A percentile compares a stretch with the other conserved stretches of the same genome.
Conservation (phyloP, 2,888 invertebrate genomes). For the Drosophila sordidula region DNA sequence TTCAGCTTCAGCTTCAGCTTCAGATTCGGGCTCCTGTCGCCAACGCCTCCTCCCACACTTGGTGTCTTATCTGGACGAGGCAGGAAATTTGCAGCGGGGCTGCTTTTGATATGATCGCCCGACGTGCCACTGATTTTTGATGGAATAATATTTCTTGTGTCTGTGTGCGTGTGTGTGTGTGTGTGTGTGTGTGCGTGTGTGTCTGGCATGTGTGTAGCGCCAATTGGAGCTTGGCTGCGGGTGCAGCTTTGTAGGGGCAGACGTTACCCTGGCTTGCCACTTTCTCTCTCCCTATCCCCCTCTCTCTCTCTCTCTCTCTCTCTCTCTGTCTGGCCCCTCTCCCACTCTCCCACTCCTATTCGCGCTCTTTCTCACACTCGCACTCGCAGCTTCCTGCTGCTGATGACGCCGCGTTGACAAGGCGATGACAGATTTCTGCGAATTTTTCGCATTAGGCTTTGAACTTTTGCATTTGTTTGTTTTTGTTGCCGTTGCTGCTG, state of each 20-base stretch:
- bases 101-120: constrained; percentile 76
- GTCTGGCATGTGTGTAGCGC: constrained; percentile 59
- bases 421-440: constrained; percentile 84
- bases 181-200: constrained; percentile 20
- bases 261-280: constrained; percentile 1
- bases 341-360: not conserved
- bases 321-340: not conserved
- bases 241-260: constrained; percentile 11
- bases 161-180: constrained; percentile 20
- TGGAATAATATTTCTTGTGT: constrained; percentile 74
- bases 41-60: constrained; percentile 58
- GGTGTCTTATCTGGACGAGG: constrained; percentile 62
- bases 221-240: constrained; percentile 60
- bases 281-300: not conserved
- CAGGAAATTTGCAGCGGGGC: constrained; percentile 75
- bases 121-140: constrained; percentile 70
- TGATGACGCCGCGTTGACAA: constrained; percentile 80
- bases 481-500: constrained; percentile 32
- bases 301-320: not conserved
- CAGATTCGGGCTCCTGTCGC: constrained; percentile 18
- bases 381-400: constrained; percentile 64
- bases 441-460: constrained; percentile 82
- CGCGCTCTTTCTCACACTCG: constrained; percentile 18
- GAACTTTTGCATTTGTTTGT: constrained; percentile 73
- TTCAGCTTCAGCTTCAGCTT: no score